Conservation (phyloP, 2,888 invertebrate species). For the Mesorhabditis sp. region DNA sequence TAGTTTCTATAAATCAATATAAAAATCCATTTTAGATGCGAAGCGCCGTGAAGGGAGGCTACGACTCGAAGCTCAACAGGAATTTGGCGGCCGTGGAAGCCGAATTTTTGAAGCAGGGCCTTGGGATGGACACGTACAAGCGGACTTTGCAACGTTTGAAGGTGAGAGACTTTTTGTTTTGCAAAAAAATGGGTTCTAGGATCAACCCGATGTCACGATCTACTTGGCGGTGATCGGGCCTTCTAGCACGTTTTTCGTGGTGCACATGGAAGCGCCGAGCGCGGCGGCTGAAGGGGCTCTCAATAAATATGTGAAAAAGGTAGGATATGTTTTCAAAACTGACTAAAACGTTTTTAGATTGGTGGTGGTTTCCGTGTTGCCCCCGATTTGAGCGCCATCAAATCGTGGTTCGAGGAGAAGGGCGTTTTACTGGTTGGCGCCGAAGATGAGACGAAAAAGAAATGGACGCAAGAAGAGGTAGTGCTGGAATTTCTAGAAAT, state of each 20-base stretch:
- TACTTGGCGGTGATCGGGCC: slow-evolving; percentile 50
- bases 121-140: slow-evolving; percentile 51
- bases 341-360: slow-evolving; percentile 3
- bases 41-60: slow-evolving; percentile 40
- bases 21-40: slow-evolving; percentile 19
- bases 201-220: slow-evolving; percentile 45
- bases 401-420: slow-evolving; percentile 47
- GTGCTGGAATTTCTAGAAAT: background rate
- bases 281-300: slow-evolving; percentile 33
- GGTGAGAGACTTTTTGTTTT: slow-evolving; percentile 18
- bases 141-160: slow-evolving; percentile 42
- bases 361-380: slow-evolving; percentile 46
- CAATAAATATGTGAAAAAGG: slow-evolving; percentile 46
- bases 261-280: slow-evolving; percentile 45
- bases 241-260: slow-evolving; percentile 44
- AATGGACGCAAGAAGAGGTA: slow-evolving; percentile 29
- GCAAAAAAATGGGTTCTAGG: slow-evolving; percentile 26
- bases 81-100: slow-evolving; percentile 43
- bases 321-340: slow-evolving; percentile 13
- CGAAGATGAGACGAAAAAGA: slow-evolving; percentile 23
- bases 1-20: background rate
- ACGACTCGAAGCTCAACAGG: slow-evolving; percentile 47
- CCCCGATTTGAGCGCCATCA: slow-evolving; percentile 31
- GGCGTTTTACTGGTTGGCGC: slow-evolving; percentile 27
- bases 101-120: slow-evolving; percentile 40